Base-by-base conservation (phyloP, 1,140 invertebrate species). In the Drosophila cardini region DNA sequence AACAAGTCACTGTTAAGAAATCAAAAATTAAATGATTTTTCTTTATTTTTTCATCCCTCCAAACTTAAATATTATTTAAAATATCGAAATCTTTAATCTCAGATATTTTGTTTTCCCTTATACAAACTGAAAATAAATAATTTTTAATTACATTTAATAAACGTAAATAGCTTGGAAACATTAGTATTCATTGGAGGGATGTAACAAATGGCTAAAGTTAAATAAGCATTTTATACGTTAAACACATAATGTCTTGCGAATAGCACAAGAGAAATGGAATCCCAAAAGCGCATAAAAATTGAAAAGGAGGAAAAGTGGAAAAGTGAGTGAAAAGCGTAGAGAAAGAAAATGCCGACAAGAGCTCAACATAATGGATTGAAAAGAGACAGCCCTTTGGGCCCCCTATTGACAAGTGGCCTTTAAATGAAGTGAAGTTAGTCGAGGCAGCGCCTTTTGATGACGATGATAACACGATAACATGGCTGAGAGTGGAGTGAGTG, bases 381-480 rank as follows among this genome's bases (percentile, higher is more conserved):
- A 36, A 45, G 21, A 48, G 56, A 45, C 61, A 46, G 38, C 63
- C 50, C 46, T 34, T 52, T 40, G 53, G 40, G 50, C 10, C 50
- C 30, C 50, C 70, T 74, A 81, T 86, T 85, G 82, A 86, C 78
- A 86, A 85, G 78, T 85, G 70, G 82, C 75, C 71, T 85, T 86
- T 78, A 81, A 85, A 85, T 86, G 82, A 84, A 85, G 77, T 80
- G 80, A 70, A 78, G 71, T 63, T 52, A 57, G 67, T 58, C 67
- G 50, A 73, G 64, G 34, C 34, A 16, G 48, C 26, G 61, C 60
- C 48, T 65, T 64, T 67, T 55, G 70, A 63, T 53, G 43, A 56
- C n/a, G 58, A 63, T 67, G 53, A 67, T 72, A 57, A 62, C 40
- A 36, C 45, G 48, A 21, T 21, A 21, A 21, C 21, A 26, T 26